A percentile compares a stretch with the other conserved stretches of the same genome.
These are phyloP conservation scores for Chrysoperla carnea DNA, from an alignment of 1,140 invertebrate species.

Conservation along the genomic window DNA sequence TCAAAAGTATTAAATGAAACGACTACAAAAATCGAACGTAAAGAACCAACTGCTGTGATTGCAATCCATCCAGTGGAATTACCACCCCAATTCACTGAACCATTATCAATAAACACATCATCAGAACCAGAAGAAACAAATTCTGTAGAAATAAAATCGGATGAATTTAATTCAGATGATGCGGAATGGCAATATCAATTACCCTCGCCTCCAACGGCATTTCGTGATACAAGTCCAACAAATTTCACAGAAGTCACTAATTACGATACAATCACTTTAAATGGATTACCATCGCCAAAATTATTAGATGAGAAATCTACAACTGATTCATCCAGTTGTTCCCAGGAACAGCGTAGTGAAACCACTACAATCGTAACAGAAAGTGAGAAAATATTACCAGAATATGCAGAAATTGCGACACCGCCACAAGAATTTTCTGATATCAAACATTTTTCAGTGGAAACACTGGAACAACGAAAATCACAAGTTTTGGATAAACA, in stretches of 20 bases:
- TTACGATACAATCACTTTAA: constrained; percentile 15
- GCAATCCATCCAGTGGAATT: neutral
- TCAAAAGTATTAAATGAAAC: too few species aligned
- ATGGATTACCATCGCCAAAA: constrained; percentile 11
- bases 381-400: constrained; percentile 5
- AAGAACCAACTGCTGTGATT: too few species aligned
- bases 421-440: neutral
- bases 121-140: neutral
- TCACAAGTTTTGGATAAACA: constrained; percentile 21
- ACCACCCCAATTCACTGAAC: neutral
- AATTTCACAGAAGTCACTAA: constrained; percentile 12
- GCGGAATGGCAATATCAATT: constrained; percentile 40
- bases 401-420: neutral
- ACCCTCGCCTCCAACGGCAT: constrained; percentile 41
- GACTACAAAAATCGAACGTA: too few species aligned
- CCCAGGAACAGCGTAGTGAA: constrained; percentile 5
- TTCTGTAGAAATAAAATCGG: neutral
- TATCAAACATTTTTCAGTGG: constrained; percentile 11
- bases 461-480: constrained; percentile 20
- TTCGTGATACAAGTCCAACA: constrained; percentile 28
- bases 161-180: constrained; percentile 2
- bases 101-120: neutral
- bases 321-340: too few species aligned
- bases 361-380: constrained; percentile 10
- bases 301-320: constrained; percentile 1